Evolutionary conservation across 2,888 invertebrate genomes (phyloP).

Genomic region (Andrena camellia): DNA sequence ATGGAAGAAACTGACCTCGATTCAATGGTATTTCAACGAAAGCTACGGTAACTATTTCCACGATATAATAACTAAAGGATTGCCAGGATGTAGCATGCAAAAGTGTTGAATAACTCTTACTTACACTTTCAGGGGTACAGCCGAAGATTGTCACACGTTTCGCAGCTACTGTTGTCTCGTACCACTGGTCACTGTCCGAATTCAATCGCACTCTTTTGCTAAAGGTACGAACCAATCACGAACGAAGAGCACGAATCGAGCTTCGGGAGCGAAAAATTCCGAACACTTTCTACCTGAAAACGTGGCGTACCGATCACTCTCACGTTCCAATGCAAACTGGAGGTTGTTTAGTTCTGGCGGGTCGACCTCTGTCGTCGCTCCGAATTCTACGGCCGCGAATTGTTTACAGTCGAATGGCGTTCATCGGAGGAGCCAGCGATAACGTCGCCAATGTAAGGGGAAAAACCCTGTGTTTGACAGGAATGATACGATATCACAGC

Average conservation of each 20-base stretch:
- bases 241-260: neutral
- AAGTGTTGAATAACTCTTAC: neutral
- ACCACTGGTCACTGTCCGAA: conserved; percentile 1
- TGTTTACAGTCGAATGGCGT: conserved; percentile 1
- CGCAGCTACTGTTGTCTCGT: neutral
- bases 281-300: neutral
- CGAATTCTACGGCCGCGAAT: conserved; percentile 1
- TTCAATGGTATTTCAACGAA: neutral
- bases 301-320: neutral
- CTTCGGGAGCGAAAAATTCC: neutral
- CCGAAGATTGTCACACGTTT: neutral
- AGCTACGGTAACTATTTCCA: neutral
- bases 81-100: neutral
- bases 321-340: neutral
- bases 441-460: neutral
- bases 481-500: conserved; percentile 43
- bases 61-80: too few species aligned
- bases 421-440: conserved; percentile 13
- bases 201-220: neutral
- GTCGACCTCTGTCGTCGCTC: neutral
- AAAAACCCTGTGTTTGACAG: conserved; percentile 25
- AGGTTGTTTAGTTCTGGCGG: neutral
- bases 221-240: neutral
- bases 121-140: neutral
- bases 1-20: neutral